Conservation (phyloP, 2,797 vertebrate genomes). For the Anableps anableps region DNA sequence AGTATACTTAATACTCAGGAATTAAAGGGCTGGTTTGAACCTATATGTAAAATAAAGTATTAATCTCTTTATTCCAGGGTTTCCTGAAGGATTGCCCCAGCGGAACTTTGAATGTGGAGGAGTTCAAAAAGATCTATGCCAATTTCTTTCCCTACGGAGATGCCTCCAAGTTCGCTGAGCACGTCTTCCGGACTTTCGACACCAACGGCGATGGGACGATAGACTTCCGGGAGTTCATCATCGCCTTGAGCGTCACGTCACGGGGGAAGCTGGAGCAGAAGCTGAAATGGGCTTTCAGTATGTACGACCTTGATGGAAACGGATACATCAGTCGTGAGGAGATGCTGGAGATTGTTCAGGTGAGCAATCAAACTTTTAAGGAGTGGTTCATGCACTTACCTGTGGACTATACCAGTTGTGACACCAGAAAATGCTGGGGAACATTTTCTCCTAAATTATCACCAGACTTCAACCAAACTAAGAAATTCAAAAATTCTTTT, state of each 20-base stretch:
- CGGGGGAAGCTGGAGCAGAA: slow-evolving; percentile 87
- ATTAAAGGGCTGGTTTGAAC: neutral
- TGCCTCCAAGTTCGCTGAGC: slow-evolving; percentile 87
- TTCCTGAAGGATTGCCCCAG: slow-evolving; percentile 88
- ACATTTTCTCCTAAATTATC: neutral
- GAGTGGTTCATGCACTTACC: neutral
- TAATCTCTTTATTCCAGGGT: slow-evolving; percentile 66
- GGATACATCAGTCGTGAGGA: slow-evolving; percentile 88
- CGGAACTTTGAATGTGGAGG: slow-evolving; percentile 86
- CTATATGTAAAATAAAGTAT: neutral
- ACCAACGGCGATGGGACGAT: slow-evolving; percentile 86
- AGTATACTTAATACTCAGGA: no score
- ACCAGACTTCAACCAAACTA: neutral
- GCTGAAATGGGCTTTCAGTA: slow-evolving; percentile 88
- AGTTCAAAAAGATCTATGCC: slow-evolving; percentile 89
- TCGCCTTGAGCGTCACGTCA: slow-evolving; percentile 86
- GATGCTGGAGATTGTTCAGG: slow-evolving; percentile 89
- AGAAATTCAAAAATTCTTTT: no score
- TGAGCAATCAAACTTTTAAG: slow-evolving; percentile 46
- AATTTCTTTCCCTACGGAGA: slow-evolving; percentile 89
- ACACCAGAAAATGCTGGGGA: neutral
- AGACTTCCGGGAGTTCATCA: slow-evolving; percentile 89
- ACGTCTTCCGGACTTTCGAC: slow-evolving; percentile 87
- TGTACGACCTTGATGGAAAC: slow-evolving; percentile 88
- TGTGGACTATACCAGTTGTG: neutral